Conservation (phyloP, 2,113 vertebrate species). For the Parotia lawesii region DNA sequence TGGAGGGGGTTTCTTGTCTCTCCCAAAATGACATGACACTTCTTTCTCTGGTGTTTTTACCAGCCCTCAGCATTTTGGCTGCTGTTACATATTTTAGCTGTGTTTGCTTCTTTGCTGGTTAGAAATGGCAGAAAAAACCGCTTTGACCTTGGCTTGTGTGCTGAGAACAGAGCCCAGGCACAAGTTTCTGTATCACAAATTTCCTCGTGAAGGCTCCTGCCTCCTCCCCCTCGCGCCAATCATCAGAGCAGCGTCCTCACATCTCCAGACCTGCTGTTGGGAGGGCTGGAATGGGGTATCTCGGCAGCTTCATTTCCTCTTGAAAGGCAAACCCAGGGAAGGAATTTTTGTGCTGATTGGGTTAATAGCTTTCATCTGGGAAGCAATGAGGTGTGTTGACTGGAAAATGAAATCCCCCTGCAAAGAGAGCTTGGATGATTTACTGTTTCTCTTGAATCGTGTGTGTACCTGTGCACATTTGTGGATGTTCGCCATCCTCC, state of each 20-base stretch:
- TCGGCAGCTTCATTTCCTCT: neutral
- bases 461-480: neutral
- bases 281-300: neutral
- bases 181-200: slow-evolving; percentile 38
- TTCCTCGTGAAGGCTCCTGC: neutral
- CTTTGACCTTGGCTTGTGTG: slow-evolving; percentile 57
- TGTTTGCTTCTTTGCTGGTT: neutral
- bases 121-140: slow-evolving; percentile 22
- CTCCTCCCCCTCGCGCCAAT: neutral
- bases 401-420: neutral
- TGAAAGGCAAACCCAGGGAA: neutral
- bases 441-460: neutral
- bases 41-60: neutral
- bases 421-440: neutral
- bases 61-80: neutral
- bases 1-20: neutral
- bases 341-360: neutral
- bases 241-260: neutral
- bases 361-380: neutral
- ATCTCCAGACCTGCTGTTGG: accelerated
- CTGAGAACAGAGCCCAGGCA: slow-evolving; percentile 30
- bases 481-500: neutral
- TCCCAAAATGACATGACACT: neutral
- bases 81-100: slow-evolving; percentile 13
- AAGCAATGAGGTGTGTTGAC: neutral